A percentile compares a stretch with the other conserved stretches of the same genome.
Evolutionary conservation across 2,888 invertebrate species (phyloP).

Genomic region (Clistopyga incitator): DNA sequence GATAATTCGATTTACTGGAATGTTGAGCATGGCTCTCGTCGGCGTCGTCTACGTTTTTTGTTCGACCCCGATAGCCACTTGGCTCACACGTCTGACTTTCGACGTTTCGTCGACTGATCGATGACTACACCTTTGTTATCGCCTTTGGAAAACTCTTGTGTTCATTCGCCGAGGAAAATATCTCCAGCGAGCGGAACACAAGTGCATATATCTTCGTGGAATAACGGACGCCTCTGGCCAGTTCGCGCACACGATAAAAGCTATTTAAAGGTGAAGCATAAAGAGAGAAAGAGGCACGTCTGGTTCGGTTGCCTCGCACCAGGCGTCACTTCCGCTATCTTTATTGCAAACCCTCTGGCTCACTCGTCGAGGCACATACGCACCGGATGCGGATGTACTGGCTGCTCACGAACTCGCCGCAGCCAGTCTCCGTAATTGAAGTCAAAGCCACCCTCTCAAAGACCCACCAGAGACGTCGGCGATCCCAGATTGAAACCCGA

Average conservation of each 20-base stretch:
- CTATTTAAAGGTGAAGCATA: slow-evolving; percentile 60
- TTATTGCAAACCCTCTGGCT: slow-evolving; percentile 67
- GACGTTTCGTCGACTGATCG: not conserved
- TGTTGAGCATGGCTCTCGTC: slow-evolving; percentile 19
- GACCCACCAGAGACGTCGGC: slow-evolving; percentile 29
- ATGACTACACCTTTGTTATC: not conserved
- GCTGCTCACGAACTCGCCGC: slow-evolving; percentile 19
- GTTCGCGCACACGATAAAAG: slow-evolving; percentile 30
- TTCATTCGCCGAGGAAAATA: not conserved
- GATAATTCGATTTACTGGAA: slow-evolving; percentile 55
- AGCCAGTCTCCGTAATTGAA: slow-evolving; percentile 50
- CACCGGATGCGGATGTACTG: slow-evolving; percentile 68
- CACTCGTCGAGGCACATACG: not conserved
- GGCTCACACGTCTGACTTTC: not conserved
- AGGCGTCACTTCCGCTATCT: slow-evolving; percentile 76
- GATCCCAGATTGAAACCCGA: slow-evolving; percentile 60
- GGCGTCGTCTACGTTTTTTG: slow-evolving; percentile 16
- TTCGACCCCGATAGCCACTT: slow-evolving; percentile 8
- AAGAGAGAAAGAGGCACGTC: slow-evolving; percentile 65
- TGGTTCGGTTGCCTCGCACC: slow-evolving; percentile 70
- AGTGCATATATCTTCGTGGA: slow-evolving; percentile 2
- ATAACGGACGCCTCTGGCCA: not conserved
- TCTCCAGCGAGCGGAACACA: not conserved
- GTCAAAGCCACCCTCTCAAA: slow-evolving; percentile 54
- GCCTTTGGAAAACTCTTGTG: not conserved